Evolutionary conservation across 2,113 vertebrate species (phyloP), one percentile per base, ranked within the genome.

Genomic region (Tauraco erythrolophus): DNA sequence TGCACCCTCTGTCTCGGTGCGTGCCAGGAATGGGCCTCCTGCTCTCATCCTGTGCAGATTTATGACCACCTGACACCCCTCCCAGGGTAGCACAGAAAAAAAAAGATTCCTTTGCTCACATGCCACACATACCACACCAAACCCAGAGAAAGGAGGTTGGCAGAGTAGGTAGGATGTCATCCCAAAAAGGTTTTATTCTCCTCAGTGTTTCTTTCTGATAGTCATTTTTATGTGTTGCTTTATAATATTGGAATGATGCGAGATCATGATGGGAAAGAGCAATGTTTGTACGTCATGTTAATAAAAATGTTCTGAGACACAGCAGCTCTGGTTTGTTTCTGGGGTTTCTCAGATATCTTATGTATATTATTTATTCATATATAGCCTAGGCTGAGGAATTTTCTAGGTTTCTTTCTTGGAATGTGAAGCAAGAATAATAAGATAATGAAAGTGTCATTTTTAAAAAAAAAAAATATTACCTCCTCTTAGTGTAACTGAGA

Each of bases 301-400:
- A 95, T 96, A 95, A 96, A 97, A 97, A 65, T 83, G 87, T 96
- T 92, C 84, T 89, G 92, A 96, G 81, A 85, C 51, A 91, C 84
- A 91, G 53, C 77, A 89, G 91, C 28, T 92, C 89, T 43, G 61
- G 28, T 41, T 76, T 82, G 57, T 91, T 94, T 79, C 87, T 94
- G 41, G 19, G 72, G 19, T 79, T 92, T 93, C 74, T 96, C n/a
- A 12, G 76, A 4, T 50, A 77, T 74, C 84, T 79, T 46, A 53
- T 0, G 0, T 41, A n/a, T 77, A 54, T 91, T 83, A 66, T 82
- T 94, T 97, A 76, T 92, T 87, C 0, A 0, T 37, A 46, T 83
- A 27, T 69, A 61, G 37, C 62, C 41, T 33, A 41, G 50, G 28
- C n/a, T 58, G 62, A 85, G 54, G 61, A 85, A 83, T 80, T 84